phyloP scores from a whole-genome alignment of 1,140 invertebrate species.

The Pseudomyrmex gracilis region DNA sequence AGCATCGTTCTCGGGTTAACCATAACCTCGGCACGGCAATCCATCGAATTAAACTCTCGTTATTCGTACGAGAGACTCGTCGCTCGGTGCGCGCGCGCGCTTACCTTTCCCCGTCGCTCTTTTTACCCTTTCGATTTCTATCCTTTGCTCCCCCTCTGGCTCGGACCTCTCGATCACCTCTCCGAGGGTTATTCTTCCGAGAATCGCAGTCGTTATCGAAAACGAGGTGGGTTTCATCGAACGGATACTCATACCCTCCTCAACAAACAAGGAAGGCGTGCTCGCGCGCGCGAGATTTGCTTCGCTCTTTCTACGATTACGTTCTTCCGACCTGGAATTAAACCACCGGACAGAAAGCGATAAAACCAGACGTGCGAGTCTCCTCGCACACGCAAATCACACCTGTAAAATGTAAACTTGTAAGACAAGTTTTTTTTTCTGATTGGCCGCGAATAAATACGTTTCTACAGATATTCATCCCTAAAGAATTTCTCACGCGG shows the following conservation, averaged over 20 bases:
- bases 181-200: slow-evolving; percentile 33
- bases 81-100: slow-evolving; percentile 5
- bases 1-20: slow-evolving; percentile 23
- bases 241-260: neutral
- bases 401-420: slow-evolving; percentile 14
- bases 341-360: neutral
- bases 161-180: neutral
- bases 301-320: slow-evolving; percentile 36
- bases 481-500: neutral
- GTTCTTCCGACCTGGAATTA: slow-evolving; percentile 1
- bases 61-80: slow-evolving; percentile 37
- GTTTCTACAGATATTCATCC: neutral
- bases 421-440: neutral
- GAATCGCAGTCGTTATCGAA: slow-evolving; percentile 69
- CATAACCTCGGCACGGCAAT: slow-evolving; percentile 45
- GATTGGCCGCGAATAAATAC: no score
- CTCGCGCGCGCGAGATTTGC: slow-evolving; percentile 9
- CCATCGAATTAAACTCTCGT: slow-evolving; percentile 52
- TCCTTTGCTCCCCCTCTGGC: slow-evolving; percentile 1
- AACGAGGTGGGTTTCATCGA: slow-evolving; percentile 55
- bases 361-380: neutral
- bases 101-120: slow-evolving; percentile 29
- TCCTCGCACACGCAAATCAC: slow-evolving; percentile 1
- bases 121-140: slow-evolving; percentile 40
- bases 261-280: slow-evolving; percentile 35